Conservation (phyloP, 2,888 invertebrate genomes). For the Encarsia formosa region DNA sequence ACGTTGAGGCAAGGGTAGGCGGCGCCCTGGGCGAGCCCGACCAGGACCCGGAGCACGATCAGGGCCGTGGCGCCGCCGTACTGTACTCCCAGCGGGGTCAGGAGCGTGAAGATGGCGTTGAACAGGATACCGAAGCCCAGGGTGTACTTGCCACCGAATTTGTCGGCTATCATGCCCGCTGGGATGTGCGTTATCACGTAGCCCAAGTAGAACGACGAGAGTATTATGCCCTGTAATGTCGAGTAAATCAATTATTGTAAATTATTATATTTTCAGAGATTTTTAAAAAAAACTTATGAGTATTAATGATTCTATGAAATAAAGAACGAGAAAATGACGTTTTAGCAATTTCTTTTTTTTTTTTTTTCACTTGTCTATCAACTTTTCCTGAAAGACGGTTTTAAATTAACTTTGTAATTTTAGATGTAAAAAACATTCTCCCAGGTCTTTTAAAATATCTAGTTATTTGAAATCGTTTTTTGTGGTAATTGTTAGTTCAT, state of each 20-base stretch:
- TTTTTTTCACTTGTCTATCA: too few relatives aligned
- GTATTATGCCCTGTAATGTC: constrained; percentile 62
- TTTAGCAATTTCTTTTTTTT: too few relatives aligned
- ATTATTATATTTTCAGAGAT: not conserved
- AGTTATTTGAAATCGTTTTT: too few relatives aligned
- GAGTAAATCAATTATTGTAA: not conserved
- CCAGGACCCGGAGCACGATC: constrained; percentile 65
- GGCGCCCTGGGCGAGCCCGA: constrained; percentile 77
- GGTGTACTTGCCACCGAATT: constrained; percentile 77
- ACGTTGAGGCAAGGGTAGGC: constrained; percentile 77
- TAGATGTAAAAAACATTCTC: too few relatives aligned
- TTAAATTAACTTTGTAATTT: too few relatives aligned
- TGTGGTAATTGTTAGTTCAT: too few relatives aligned
- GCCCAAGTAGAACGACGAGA: constrained; percentile 77
- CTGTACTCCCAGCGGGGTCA: constrained; percentile 71
- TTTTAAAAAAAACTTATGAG: not conserved
- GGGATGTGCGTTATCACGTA: constrained; percentile 75
- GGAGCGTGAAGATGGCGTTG: constrained; percentile 71
- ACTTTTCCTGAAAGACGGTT: too few relatives aligned
- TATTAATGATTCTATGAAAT: not conserved
- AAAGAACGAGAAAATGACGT: too few relatives aligned
- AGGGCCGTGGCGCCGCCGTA: constrained; percentile 63
- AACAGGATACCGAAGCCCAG: constrained; percentile 72
- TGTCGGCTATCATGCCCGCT: constrained; percentile 71
- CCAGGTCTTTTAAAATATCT: too few relatives aligned